phyloP scores from a whole-genome alignment of 2,113 vertebrate species.

The Climacteris rufus region DNA sequence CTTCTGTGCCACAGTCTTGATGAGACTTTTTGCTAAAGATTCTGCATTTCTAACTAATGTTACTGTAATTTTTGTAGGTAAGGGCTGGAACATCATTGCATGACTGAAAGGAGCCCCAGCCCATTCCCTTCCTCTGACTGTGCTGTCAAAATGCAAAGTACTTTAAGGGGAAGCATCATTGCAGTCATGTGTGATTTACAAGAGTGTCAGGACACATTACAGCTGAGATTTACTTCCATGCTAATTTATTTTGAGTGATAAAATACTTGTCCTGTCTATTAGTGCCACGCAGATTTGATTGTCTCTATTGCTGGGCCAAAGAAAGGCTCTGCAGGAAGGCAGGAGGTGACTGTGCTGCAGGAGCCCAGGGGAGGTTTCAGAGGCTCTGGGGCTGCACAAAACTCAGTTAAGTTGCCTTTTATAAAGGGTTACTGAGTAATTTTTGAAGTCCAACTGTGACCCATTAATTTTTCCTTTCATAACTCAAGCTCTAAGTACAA shows the following conservation, averaged over 20 bases:
- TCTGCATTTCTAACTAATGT: not conserved
- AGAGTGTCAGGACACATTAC: slow-evolving; percentile 2
- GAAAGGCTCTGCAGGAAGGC: not conserved
- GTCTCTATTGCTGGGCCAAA: not conserved
- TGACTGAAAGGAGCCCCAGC: not conserved
- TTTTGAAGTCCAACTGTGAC: not conserved
- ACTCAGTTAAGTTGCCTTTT: not conserved
- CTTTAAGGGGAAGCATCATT: not conserved
- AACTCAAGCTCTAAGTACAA: not conserved
- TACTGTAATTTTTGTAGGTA: not conserved
- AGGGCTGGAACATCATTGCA: not conserved
- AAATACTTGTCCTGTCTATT: slow-evolving; percentile 17
- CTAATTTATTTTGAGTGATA: slow-evolving; percentile 6
- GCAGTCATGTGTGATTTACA: not conserved
- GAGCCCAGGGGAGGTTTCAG: not conserved
- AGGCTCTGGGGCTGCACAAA: not conserved
- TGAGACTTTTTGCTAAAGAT: not conserved
- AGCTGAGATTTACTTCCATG: not conserved
- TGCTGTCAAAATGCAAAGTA: not conserved
- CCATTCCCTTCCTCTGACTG: not conserved
- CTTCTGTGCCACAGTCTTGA: not conserved
- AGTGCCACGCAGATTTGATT: not conserved
- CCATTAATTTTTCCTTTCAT: not conserved
- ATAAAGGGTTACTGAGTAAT: not conserved
- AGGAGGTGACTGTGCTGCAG: not conserved